A percentile compares a stretch with the other conserved stretches of the same genome.
Evolutionary conservation across 2,113 vertebrate species (phyloP).

Genomic region (Delphinapterus leucas): DNA sequence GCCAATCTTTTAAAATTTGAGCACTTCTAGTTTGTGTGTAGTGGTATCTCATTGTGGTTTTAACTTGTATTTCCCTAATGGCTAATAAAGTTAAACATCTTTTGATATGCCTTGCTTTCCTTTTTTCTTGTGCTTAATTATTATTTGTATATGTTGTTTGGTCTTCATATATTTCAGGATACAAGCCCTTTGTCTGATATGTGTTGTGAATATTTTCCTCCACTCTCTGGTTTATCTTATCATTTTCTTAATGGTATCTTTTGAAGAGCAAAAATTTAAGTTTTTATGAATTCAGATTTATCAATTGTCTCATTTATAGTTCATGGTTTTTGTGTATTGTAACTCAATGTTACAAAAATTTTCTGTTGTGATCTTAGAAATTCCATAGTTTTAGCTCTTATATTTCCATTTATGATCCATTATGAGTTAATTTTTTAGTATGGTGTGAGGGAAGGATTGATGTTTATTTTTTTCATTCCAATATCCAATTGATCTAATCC

Average conservation of each 20-base stretch:
- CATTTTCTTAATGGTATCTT: not conserved
- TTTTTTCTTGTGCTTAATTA: not conserved
- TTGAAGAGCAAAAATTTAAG: not conserved
- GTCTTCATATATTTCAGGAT: not conserved
- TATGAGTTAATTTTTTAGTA: not conserved
- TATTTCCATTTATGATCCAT: not conserved
- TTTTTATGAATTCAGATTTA: not conserved
- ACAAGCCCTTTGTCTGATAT: not conserved
- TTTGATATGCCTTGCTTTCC: not conserved
- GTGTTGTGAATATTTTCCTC: not conserved
- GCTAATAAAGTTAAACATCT: not conserved
- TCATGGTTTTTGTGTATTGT: not conserved
- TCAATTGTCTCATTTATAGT: not conserved
- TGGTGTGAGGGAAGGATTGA: not conserved
- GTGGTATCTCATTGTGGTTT: not conserved
- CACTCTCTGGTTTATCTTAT: not conserved
- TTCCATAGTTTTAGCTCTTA: not conserved
- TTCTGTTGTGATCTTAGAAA: not conserved
- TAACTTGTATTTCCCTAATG: not conserved
- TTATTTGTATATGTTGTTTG: not conserved
- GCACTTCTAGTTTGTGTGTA: not conserved
- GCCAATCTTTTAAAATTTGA: not conserved
- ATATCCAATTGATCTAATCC: not conserved
- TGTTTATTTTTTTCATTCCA: not conserved
- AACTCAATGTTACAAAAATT: not conserved